A percentile compares a stretch with the other conserved stretches of the same genome.
Evolutionary conservation across 2,797 vertebrate genomes (phyloP).

Genomic region (Scyliorhinus canicula): DNA sequence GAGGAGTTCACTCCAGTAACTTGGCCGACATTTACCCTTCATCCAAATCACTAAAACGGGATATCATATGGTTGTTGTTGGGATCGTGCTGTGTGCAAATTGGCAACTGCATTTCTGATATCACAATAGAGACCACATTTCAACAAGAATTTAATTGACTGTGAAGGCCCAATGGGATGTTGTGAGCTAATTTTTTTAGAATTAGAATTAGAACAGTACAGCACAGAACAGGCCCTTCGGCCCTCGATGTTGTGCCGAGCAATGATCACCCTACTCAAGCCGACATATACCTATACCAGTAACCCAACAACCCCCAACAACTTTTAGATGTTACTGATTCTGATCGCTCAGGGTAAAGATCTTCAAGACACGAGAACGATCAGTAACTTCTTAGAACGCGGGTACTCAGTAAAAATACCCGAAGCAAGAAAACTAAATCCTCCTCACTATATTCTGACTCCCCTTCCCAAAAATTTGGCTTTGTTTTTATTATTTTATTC

Average conservation of each 20-base stretch:
- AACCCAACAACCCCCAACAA: no score
- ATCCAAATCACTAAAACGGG: background rate
- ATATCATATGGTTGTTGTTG: background rate
- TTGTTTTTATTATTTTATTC: no score
- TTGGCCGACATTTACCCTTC: background rate
- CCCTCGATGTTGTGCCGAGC: no score
- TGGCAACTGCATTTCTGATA: background rate
- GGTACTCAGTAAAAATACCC: background rate
- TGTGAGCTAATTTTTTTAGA: no score
- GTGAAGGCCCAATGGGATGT: background rate
- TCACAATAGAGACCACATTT: background rate
- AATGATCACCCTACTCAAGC: no score
- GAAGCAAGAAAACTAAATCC: background rate
- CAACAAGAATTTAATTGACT: background rate
- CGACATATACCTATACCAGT: no score
- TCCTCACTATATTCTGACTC: background rate
- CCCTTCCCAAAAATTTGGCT: no score
- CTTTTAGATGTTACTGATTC: background rate
- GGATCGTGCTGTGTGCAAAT: background rate
- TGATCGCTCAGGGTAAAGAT: no score
- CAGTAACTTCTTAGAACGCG: background rate
- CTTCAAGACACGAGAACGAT: background rate
- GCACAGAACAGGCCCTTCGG: no score
- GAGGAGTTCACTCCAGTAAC: background rate
- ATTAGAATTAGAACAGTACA: no score